Evolutionary conservation across 35 echinoderm and acorn worm genomes (phyloP).

Genomic region (Patiria miniata): DNA sequence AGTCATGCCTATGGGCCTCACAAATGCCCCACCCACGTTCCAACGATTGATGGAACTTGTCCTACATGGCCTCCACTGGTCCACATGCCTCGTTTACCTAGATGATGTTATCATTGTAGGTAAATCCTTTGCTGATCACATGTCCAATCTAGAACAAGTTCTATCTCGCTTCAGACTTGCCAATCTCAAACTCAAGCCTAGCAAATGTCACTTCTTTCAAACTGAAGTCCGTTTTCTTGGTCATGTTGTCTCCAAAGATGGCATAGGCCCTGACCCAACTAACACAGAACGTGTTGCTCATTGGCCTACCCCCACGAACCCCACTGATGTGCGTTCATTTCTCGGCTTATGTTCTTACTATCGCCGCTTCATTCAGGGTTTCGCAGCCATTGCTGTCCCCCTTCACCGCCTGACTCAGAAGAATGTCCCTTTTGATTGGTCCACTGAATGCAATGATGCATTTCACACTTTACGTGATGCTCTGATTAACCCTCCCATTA

Average conservation of each 20-base stretch:
- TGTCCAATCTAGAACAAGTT: slow-evolving; percentile 46
- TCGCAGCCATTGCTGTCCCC: slow-evolving; percentile 46
- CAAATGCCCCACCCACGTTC: neutral
- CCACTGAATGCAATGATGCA: neutral
- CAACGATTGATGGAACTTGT: too few relatives aligned
- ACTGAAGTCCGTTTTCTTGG: slow-evolving; percentile 44
- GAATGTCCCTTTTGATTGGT: slow-evolving; percentile 34
- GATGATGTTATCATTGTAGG: slow-evolving; percentile 65
- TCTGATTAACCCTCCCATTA: slow-evolving; percentile 51
- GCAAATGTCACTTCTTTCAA: slow-evolving; percentile 66
- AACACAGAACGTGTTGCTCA: slow-evolving; percentile 40
- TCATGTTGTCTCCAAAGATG: slow-evolving; percentile 56
- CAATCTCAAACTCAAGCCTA: slow-evolving; percentile 54
- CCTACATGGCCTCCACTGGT: too few relatives aligned
- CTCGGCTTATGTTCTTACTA: slow-evolving; percentile 58
- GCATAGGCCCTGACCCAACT: slow-evolving; percentile 48
- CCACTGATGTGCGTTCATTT: slow-evolving; percentile 40
- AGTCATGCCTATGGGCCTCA: slow-evolving; percentile 67
- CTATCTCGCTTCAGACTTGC: neutral
- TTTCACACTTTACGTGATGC: slow-evolving; percentile 44
- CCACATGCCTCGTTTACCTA: too few relatives aligned
- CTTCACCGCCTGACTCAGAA: slow-evolving; percentile 53
- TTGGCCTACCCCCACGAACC: slow-evolving; percentile 53
- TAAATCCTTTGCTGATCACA: slow-evolving; percentile 43
- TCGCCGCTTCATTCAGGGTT: slow-evolving; percentile 59